Conservation (phyloP, 2,888 invertebrate genomes). For the Apodemia duryi region DNA sequence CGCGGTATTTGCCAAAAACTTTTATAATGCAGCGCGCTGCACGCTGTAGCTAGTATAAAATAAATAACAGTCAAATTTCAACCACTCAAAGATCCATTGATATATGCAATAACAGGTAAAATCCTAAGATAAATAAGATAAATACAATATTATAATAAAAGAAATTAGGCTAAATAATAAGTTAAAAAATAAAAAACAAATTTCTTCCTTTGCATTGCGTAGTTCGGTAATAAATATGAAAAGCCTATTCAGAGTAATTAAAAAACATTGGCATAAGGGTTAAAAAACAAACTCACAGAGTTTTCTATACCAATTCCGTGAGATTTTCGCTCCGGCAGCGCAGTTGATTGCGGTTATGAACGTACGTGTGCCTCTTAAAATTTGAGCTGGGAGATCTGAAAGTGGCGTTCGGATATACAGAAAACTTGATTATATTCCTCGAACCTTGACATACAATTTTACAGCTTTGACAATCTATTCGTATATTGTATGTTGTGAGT, state of each 20-base stretch:
- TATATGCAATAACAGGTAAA: no score
- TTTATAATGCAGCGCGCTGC: no score
- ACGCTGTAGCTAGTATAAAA: no score
- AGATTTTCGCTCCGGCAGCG: background rate
- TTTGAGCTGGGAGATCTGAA: background rate
- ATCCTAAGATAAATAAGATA: no score
- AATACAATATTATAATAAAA: no score
- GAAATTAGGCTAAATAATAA: no score
- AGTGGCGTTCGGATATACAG: background rate
- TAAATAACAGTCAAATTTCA: no score
- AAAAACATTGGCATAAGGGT: constrained; percentile 6
- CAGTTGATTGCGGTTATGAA: constrained; percentile 6
- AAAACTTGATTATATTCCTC: constrained; percentile 6
- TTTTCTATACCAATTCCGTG: constrained; percentile 5
- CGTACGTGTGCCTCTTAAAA: constrained; percentile 6
- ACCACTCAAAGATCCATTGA: no score
- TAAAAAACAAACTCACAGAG: background rate
- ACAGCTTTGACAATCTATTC: background rate
- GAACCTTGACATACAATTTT: background rate
- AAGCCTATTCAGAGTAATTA: constrained; percentile 6
- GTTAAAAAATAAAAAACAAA: background rate
- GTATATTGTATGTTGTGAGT: background rate
- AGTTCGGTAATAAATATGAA: constrained; percentile 6
- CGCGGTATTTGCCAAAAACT: no score
- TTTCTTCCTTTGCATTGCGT: background rate